Conservation (phyloP, 1,140 invertebrate species). For the Pristionchus pacificus region DNA sequence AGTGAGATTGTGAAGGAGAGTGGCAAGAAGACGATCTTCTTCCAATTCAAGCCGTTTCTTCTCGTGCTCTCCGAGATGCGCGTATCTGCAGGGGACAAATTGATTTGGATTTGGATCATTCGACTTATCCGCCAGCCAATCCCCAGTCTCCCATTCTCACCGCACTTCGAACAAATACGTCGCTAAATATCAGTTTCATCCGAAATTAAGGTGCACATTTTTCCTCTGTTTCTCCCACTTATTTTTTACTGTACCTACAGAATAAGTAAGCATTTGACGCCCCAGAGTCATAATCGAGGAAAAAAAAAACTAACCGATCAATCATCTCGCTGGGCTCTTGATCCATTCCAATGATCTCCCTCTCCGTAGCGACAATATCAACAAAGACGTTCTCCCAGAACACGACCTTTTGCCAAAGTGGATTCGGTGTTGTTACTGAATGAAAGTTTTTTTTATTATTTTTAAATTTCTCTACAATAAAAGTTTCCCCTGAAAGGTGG, state of each 20-base stretch:
- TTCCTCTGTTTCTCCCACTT: too few species aligned
- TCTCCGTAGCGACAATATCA: slow-evolving; percentile 95
- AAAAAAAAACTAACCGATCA: slow-evolving; percentile 67
- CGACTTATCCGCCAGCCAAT: too few species aligned
- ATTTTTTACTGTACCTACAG: too few species aligned
- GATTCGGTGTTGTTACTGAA: slow-evolving; percentile 64
- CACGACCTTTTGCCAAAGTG: slow-evolving; percentile 98
- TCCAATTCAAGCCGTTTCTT: slow-evolving; percentile 92
- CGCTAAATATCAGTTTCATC: too few species aligned
- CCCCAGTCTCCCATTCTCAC: too few species aligned
- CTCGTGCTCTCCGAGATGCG: slow-evolving; percentile 84
- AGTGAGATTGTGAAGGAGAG: slow-evolving; percentile 90
- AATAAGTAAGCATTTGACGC: too few species aligned
- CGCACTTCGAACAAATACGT: too few species aligned
- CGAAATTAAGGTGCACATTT: too few species aligned
- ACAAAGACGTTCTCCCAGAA: slow-evolving; percentile 99
- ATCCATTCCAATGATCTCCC: slow-evolving; percentile 99
- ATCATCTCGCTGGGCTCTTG: slow-evolving; percentile 98
- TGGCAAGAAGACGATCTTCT: slow-evolving; percentile 90
- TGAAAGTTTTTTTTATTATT: slow-evolving; percentile 19
- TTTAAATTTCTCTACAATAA: neutral
- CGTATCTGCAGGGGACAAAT: slow-evolving; percentile 65
- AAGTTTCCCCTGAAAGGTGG: slow-evolving; percentile 2
- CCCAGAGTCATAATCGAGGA: too few species aligned
- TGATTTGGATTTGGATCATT: neutral